Evolutionary conservation across 2,113 vertebrate genomes (phyloP).

Genomic region (Gobiocypris rarus): DNA sequence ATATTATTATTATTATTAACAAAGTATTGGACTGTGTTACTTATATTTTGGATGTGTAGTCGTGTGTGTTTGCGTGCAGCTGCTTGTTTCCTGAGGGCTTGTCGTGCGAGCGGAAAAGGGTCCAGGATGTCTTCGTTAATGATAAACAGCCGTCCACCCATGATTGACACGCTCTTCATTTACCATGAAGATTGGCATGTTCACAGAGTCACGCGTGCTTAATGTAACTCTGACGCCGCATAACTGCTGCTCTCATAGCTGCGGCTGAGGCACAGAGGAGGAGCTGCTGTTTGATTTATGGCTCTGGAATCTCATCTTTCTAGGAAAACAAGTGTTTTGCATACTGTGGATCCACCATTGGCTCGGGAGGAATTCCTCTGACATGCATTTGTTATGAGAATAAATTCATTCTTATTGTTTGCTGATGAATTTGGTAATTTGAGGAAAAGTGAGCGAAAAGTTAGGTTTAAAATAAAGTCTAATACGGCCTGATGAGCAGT

Average conservation of each 20-base stretch:
- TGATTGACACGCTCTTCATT: constrained; percentile 15
- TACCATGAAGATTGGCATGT: neutral
- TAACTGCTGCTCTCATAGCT: neutral
- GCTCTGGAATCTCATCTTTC: neutral
- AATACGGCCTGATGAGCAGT: neutral
- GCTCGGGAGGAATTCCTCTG: neutral
- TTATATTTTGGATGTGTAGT: neutral
- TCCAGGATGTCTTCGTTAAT: neutral
- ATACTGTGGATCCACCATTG: neutral
- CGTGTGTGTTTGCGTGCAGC: neutral
- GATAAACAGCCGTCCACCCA: neutral
- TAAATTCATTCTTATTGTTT: neutral
- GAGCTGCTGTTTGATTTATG: neutral
- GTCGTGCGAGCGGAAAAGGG: too few relatives aligned
- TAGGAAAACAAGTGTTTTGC: neutral
- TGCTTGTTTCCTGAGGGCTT: too few relatives aligned
- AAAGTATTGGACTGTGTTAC: neutral
- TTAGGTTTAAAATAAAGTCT: neutral
- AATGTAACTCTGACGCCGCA: neutral
- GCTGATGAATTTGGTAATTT: neutral
- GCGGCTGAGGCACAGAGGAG: neutral
- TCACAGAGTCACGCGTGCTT: neutral
- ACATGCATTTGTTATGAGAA: neutral
- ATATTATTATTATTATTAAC: too few relatives aligned
- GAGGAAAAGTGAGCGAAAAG: neutral